These are phyloP conservation scores for Myripristis murdjan DNA, from an alignment of 2,797 vertebrate genomes.

Conservation along the genomic window DNA sequence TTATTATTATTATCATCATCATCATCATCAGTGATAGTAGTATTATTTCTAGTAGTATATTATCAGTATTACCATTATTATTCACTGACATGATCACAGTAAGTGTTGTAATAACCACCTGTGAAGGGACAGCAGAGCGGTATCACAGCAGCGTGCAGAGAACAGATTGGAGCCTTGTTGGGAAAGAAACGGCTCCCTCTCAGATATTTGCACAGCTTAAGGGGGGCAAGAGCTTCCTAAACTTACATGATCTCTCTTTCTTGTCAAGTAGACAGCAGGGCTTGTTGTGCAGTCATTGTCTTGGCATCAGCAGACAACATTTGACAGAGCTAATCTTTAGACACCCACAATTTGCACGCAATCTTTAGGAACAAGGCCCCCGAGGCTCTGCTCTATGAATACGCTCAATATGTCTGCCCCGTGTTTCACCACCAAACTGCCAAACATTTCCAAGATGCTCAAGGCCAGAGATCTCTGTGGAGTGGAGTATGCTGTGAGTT, in stretches of 20 bases:
- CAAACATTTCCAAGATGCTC: constrained; percentile 37
- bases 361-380: constrained; percentile 31
- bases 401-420: constrained; percentile 26
- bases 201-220: neutral
- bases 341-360: constrained; percentile 25
- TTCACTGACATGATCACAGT: neutral
- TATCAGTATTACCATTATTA: too few species aligned
- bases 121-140: too few species aligned
- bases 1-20: too few species aligned
- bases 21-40: too few species aligned
- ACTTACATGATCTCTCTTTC: neutral
- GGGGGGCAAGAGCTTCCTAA: neutral
- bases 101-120: neutral
- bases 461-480: neutral
- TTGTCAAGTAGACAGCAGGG: constrained; percentile 10
- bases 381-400: constrained; percentile 52
- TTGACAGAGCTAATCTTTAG: constrained; percentile 27
- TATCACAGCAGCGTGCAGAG: too few species aligned
- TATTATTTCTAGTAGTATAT: too few species aligned
- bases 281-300: constrained; percentile 19
- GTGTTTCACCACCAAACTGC: constrained; percentile 35
- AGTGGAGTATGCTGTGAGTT: neutral
- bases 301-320: constrained; percentile 13
- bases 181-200: too few species aligned
- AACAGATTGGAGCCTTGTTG: too few species aligned